Conservation (phyloP, 2,113 vertebrate genomes). For the Platanista minor region DNA sequence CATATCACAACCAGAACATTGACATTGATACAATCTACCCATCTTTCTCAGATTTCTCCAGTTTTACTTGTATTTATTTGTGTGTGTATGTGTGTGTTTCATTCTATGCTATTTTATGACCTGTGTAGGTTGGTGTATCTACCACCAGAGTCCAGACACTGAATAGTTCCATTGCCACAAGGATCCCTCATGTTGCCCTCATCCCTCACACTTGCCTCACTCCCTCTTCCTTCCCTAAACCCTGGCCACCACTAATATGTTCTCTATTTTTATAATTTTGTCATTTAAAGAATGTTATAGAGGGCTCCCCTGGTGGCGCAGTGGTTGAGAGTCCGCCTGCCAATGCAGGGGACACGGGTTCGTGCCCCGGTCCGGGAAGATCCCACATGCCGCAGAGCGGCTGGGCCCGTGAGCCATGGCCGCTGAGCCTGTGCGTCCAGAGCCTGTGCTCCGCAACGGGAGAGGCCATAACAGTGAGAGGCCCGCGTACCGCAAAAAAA, state of each 20-base stretch:
- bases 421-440: too few relatives aligned
- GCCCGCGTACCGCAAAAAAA: too few relatives aligned
- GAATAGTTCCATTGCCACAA: neutral
- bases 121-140: neutral
- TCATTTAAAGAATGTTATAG: constrained; percentile 14
- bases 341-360: too few relatives aligned
- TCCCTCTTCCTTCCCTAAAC: neutral
- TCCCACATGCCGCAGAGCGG: too few relatives aligned
- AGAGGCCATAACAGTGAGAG: too few relatives aligned
- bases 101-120: neutral
- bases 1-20: neutral
- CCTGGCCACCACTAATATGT: neutral
- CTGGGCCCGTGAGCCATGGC: too few relatives aligned
- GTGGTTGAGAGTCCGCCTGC: too few relatives aligned
- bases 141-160: neutral
- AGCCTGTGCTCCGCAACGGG: too few relatives aligned
- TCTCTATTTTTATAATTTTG: neutral
- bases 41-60: neutral
- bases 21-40: neutral
- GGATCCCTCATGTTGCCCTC: neutral
- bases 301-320: too few relatives aligned
- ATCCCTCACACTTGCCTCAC: neutral
- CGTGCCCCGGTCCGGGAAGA: too few relatives aligned
- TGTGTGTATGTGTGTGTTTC: neutral
- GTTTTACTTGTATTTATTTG: neutral